Conservation (phyloP, 1,140 invertebrate species). For the Drusus annulatus region DNA sequence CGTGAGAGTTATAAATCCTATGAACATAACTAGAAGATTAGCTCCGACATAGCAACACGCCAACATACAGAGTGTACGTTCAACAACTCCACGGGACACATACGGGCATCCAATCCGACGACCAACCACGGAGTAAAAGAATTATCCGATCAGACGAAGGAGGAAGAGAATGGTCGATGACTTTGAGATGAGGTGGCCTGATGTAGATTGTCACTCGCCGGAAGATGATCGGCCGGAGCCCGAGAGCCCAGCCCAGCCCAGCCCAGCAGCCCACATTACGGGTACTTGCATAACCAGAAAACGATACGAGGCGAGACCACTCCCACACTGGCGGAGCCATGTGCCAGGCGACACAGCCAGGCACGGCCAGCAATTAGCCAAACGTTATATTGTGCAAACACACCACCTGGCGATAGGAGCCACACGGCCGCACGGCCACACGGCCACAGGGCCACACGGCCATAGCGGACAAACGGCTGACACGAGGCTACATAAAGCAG, state of each 20-base stretch:
- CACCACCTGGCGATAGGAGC: conserved; percentile 27
- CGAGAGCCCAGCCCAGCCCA: conserved; percentile 34
- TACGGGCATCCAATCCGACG: neutral
- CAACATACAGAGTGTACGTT: neutral
- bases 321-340: conserved; percentile 14
- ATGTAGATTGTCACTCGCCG: neutral
- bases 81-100: neutral
- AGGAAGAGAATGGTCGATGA: neutral
- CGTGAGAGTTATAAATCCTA: conserved; percentile 21
- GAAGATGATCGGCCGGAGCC: conserved; percentile 1
- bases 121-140: conserved; percentile 9
- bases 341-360: conserved; percentile 35
- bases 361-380: conserved; percentile 37
- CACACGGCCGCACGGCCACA: neutral
- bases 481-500: neutral
- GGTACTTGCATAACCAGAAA: conserved; percentile 44
- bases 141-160: neutral
- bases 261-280: conserved; percentile 30
- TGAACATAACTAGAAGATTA: neutral
- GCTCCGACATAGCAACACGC: conserved; percentile 29
- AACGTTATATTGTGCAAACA: conserved; percentile 37
- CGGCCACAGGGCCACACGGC: neutral
- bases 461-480: neutral
- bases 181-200: neutral
- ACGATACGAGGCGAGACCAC: conserved; percentile 41